Evolutionary conservation across 2,888 invertebrate genomes (phyloP).

Genomic region (Nephrotoma appendiculata): DNA sequence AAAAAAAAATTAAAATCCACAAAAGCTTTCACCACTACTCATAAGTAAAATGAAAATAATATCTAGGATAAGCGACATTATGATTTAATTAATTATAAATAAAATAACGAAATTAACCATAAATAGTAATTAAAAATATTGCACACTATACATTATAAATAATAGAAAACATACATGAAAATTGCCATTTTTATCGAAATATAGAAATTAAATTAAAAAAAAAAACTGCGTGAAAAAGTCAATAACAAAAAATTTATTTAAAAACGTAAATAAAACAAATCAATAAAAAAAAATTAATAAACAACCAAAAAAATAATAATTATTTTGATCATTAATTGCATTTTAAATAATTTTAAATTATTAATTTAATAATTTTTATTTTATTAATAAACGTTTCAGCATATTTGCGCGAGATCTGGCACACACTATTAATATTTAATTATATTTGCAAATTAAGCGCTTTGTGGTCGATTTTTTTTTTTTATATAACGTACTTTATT

Average conservation of each 20-base stretch:
- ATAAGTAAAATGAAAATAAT: not conserved
- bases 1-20: not conserved
- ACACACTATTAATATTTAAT: not conserved
- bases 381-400: not conserved
- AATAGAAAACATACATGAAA: not conserved
- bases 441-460: not conserved
- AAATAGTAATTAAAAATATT: not conserved
- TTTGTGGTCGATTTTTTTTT: not conserved
- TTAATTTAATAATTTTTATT: not conserved
- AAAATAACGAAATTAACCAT: not conserved
- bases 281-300: not conserved
- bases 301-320: not conserved
- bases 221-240: conserved; percentile 9
- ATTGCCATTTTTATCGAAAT: not conserved
- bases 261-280: not conserved
- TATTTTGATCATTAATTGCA: not conserved
- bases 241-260: conserved; percentile 2
- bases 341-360: not conserved
- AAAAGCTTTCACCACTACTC: not conserved
- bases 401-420: not conserved
- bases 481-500: no score
- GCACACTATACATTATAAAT: not conserved
- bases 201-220: not conserved
- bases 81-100: not conserved
- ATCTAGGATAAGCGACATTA: not conserved